Evolutionary conservation across 2,888 invertebrate species (phyloP), one percentile per base, ranked within the genome.

Genomic region (Callimorpha dominula): DNA sequence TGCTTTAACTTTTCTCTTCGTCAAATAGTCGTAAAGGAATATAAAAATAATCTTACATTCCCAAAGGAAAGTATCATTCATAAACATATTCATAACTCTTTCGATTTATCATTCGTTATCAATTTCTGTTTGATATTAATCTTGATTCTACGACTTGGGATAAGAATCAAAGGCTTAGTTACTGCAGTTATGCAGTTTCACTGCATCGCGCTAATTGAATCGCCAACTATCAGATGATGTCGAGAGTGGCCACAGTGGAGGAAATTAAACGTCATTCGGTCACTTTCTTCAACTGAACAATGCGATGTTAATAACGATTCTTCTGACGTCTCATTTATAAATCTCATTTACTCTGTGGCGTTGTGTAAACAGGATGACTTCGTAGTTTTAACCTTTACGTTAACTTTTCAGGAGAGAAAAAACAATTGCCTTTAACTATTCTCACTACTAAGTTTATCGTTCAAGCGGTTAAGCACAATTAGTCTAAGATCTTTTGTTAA

Each of bases 241-340:
- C 77, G 85, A 46, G 87, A 87, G 84, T 87, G 85, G 84, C 84
- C 86, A 83, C 85, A 83, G 81, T 77, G 85, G 84, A 94, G 95
- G 95, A 95, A 95, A 95, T 95, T 95, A 95, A 94, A 95, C 92
- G 94, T 95, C 94, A 92, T 92, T 91, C 91, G 90, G 87, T 84
- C 90, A 93, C 89, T 92, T 94, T 93, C 94, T 93, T 94, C 87
- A 65, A 68, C 71, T 78, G 80, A 84, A 91, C 93, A 92, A 93
- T 91, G 87, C 86, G 83, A 85, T 87, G 86, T 86, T 87, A 88
- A 79, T 82, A 83, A 80, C 80, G 77, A 80, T 80, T 73, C 78
- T 82, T 81, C 83, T 80, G 72, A 78, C 74, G 79, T 85, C 78
- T 80, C 46, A 60, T 57, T 69, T 67, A 73, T 74, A 40, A 70